Base-by-base conservation (phyloP, 2,113 vertebrate genomes). In the Oreotrochilus melanogaster region DNA sequence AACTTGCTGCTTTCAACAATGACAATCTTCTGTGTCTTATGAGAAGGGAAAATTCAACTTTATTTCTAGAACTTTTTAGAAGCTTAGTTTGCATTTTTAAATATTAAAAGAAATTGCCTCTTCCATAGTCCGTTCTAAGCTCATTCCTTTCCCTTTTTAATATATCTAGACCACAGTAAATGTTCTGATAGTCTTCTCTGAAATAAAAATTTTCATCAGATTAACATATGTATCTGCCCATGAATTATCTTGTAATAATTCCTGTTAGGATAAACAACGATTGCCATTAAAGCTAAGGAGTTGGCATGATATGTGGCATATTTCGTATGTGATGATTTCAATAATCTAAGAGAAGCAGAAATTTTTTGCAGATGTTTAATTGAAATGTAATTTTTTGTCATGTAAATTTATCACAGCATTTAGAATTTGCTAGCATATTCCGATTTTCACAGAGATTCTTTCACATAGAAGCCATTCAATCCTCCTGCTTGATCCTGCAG, bases 401-500 rank as follows among this genome's bases (percentile, higher is more conserved):
- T 69, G 65, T 23, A 64, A 64, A 95, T 93, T 95, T 79, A 92
- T 69, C 76, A 33, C 42, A 88, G 66, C 30, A 71, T 71, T 86
- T 86, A 62, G 43, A 73, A 94, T 93, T 92, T 71, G 24, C 56
- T 78, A 92, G 78, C 28, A 70, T 35, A 73, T 66, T 91, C 85
- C 11, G 9, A 31, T 92, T 94, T 95, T 92, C 62, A 87, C 18
- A 84, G 83, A 81, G 60, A 92, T 83, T 78, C 73, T 96, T 94
- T 84, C 76, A 91, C 54, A 93, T 87, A 73, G 18, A 92, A 76
- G 37, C 66, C 62, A 92, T 96, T 95, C 93, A 95, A 64, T 92
- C 71, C 91, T 93, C 62, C 78, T 89, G 84, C 87, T 95, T 94
- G 86, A 95, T 96, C 92, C 95, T 95, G 91, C 89, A 95, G 88